Conservation (phyloP, 2,888 invertebrate genomes). For the Parnassius glacialis region DNA sequence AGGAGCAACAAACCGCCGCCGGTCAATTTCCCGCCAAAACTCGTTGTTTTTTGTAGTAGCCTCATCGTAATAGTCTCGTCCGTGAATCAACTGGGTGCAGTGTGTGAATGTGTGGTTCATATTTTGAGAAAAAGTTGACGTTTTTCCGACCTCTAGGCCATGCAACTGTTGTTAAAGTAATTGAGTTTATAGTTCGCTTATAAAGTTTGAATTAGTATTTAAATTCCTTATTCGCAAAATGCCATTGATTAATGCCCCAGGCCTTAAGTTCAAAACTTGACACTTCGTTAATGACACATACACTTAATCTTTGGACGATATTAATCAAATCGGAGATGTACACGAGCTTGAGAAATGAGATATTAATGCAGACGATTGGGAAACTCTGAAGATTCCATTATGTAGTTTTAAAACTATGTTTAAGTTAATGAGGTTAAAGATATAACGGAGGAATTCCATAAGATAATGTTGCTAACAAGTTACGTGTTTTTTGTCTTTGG, state of each 20-base stretch:
- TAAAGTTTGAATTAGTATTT: constrained; percentile 10
- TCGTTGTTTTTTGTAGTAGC: too few species aligned
- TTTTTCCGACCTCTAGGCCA: too few species aligned
- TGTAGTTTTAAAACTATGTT: constrained; percentile 26
- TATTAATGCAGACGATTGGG: constrained; percentile 27
- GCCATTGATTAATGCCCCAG: constrained; percentile 17
- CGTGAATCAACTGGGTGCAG: too few species aligned
- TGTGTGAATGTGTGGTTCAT: too few species aligned
- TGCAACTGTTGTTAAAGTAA: too few species aligned
- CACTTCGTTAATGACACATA: constrained; percentile 18
- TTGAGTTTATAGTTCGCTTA: constrained; percentile 10
- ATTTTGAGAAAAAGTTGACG: too few species aligned
- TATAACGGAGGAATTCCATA: constrained; percentile 22
- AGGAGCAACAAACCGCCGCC: too few species aligned
- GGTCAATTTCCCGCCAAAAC: too few species aligned
- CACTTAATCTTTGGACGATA: constrained; percentile 23
- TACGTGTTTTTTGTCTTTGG: constrained; percentile 16
- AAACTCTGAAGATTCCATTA: constrained; percentile 23
- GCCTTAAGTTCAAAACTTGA: constrained; percentile 19
- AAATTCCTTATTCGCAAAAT: constrained; percentile 24
- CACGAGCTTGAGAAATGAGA: constrained; percentile 20
- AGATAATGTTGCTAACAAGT: constrained; percentile 20
- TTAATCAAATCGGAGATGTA: constrained; percentile 24
- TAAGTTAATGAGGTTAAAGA: constrained; percentile 27
- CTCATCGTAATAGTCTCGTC: too few species aligned